Evolutionary conservation across 1,140 invertebrate species (phyloP).

Genomic region (Wasmannia auropunctata): DNA sequence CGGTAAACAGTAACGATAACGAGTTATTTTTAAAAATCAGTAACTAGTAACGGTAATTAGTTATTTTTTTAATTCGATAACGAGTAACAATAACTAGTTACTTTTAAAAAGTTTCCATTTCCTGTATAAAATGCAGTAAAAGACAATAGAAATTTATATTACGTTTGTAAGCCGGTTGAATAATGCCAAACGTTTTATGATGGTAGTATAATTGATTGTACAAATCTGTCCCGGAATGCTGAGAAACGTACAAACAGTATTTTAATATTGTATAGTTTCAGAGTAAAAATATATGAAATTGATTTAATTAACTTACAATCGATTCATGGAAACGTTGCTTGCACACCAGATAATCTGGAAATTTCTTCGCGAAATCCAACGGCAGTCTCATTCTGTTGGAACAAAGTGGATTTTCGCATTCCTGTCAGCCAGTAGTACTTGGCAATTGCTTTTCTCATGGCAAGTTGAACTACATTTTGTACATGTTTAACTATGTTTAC

Average conservation of each 20-base stretch:
- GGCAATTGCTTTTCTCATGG: slow-evolving; percentile 88
- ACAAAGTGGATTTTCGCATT: slow-evolving; percentile 96
- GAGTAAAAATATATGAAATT: neutral
- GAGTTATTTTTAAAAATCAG: no score
- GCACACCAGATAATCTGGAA: slow-evolving; percentile 92
- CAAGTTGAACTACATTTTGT: slow-evolving; percentile 89
- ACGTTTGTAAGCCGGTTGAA: slow-evolving; percentile 85
- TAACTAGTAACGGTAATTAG: no score
- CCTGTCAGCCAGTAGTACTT: slow-evolving; percentile 93
- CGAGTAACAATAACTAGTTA: no score
- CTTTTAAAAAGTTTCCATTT: no score
- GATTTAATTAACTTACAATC: slow-evolving; percentile 84
- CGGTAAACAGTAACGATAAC: no score
- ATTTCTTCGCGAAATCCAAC: slow-evolving; percentile 87
- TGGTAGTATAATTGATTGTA: slow-evolving; percentile 96
- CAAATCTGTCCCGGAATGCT: slow-evolving; percentile 93
- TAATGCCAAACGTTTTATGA: slow-evolving; percentile 91
- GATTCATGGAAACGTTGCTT: slow-evolving; percentile 90
- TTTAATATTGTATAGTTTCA: neutral
- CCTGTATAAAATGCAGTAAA: neutral
- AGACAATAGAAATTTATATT: slow-evolving; percentile 74
- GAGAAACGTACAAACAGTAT: slow-evolving; percentile 67
- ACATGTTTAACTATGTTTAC: slow-evolving; percentile 88
- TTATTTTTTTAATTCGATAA: no score
- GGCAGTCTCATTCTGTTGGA: slow-evolving; percentile 89